phyloP scores from a whole-genome alignment of 1,140 invertebrate genomes.

The Propsilocerus akamusi region DNA sequence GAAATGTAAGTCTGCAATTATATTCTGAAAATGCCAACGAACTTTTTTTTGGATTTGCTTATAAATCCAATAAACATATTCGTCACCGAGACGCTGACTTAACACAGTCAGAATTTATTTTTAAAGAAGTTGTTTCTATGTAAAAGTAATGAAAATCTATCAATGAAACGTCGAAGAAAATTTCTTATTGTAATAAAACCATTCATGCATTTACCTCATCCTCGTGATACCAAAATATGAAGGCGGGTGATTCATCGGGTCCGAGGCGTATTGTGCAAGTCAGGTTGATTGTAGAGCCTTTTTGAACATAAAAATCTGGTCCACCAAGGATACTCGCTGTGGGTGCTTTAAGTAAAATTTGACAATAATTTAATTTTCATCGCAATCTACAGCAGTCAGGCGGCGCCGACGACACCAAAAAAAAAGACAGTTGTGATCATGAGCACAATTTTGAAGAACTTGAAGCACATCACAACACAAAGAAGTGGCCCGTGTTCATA shows the following conservation, averaged over 20 bases:
- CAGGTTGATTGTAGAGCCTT: slow-evolving; percentile 72
- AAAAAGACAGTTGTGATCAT: neutral
- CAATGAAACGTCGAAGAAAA: neutral
- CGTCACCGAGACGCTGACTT: neutral
- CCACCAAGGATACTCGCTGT: slow-evolving; percentile 71
- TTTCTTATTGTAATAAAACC: neutral
- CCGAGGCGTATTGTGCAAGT: slow-evolving; percentile 50
- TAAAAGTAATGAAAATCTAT: neutral
- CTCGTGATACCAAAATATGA: slow-evolving; percentile 88
- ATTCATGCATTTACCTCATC: slow-evolving; percentile 44
- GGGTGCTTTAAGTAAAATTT: slow-evolving; percentile 37
- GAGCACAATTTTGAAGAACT: no score
- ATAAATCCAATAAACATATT: neutral
- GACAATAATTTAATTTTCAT: neutral
- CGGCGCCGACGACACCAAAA: no score
- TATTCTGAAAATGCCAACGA: neutral
- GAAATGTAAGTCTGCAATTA: no score
- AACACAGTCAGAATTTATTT: neutral
- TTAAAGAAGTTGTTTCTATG: slow-evolving; percentile 4
- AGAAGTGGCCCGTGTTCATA: neutral
- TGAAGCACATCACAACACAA: neutral
- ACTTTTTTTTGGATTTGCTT: neutral
- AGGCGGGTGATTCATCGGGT: slow-evolving; percentile 31
- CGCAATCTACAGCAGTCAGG: neutral
- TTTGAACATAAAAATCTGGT: slow-evolving; percentile 74